Percentiles rank a stretch among this genome's conserved stretches.
phyloP scores from a whole-genome alignment of 2,797 vertebrate species.

The Poliocrania exsul region DNA sequence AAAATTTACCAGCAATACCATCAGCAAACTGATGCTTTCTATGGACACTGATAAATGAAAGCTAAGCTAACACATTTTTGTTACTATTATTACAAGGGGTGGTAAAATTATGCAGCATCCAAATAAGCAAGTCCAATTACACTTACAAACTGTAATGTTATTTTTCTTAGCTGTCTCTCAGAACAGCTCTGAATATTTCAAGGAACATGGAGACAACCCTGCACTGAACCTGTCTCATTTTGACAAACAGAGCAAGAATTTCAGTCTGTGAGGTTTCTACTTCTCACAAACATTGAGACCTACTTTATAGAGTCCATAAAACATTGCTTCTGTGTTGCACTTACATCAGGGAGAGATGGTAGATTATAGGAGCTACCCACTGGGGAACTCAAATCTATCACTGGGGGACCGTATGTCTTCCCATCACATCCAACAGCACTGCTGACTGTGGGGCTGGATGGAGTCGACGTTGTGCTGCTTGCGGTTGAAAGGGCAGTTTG shows the following conservation, averaged over 20 bases:
- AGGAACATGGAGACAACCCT: not conserved
- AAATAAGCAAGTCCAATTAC: not conserved
- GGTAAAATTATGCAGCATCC: not conserved
- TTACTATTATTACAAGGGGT: not conserved
- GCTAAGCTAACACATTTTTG: not conserved
- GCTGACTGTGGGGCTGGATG: slow-evolving; percentile 81
- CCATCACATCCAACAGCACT: slow-evolving; percentile 76
- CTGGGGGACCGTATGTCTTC: slow-evolving; percentile 67
- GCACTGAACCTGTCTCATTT: not conserved
- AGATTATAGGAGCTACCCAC: slow-evolving; percentile 79
- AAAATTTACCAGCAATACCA: not conserved
- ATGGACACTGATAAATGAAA: not conserved
- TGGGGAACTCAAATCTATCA: slow-evolving; percentile 80
- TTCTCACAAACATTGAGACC: not conserved
- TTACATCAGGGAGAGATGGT: slow-evolving; percentile 84
- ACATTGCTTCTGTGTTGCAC: not conserved
- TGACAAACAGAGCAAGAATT: not conserved
- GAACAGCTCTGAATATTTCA: not conserved
- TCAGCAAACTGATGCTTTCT: not conserved
- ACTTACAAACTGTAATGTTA: not conserved
- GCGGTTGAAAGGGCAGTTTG: slow-evolving; percentile 65
- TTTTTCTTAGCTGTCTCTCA: not conserved
- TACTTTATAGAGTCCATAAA: not conserved
- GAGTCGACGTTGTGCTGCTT: slow-evolving; percentile 73
- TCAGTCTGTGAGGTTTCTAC: not conserved